Percentiles rank a stretch among this genome's conserved stretches.
phyloP scores from a whole-genome alignment of 2,888 invertebrate genomes.

The Drosophila atroscutellata region DNA sequence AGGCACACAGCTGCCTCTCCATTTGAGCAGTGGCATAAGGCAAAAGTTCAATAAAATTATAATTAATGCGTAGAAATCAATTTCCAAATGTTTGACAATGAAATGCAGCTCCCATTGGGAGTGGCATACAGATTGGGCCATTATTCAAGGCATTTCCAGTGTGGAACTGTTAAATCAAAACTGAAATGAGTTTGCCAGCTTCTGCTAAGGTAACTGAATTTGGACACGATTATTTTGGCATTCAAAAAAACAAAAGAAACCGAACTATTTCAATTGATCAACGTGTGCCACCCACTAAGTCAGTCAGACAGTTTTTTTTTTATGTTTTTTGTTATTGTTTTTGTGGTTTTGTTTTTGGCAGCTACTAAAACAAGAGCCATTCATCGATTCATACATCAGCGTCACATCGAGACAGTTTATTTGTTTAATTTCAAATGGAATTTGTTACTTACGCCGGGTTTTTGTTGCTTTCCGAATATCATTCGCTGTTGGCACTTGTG shows the following conservation, averaged over 20 bases:
- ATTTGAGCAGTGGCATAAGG: neutral
- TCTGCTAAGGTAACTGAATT: neutral
- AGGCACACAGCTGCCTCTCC: neutral
- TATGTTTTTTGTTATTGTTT: neutral
- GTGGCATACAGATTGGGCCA: neutral
- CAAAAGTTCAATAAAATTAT: constrained; percentile 47
- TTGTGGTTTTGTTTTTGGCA: neutral
- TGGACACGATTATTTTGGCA: constrained; percentile 1
- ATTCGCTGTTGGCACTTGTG: constrained; percentile 47
- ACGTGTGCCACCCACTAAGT: constrained; percentile 23
- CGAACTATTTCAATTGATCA: constrained; percentile 14
- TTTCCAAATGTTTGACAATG: constrained; percentile 9
- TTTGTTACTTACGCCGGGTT: constrained; percentile 21
- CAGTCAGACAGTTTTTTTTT: neutral
- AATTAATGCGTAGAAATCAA: constrained; percentile 44
- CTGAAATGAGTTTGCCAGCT: neutral
- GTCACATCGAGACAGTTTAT: constrained; percentile 70
- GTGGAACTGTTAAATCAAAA: neutral
- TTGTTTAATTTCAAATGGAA: constrained; percentile 65
- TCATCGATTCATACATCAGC: constrained; percentile 64
- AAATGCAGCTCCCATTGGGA: neutral
- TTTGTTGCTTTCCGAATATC: constrained; percentile 32
- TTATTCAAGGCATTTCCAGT: neutral
- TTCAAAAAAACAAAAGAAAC: neutral
- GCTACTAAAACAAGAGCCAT: constrained; percentile 21